Percentiles rank a stretch among this genome's conserved stretches.
Conservation (phyloP, 2,888 invertebrate species). For the Drosophila birchii region DNA sequence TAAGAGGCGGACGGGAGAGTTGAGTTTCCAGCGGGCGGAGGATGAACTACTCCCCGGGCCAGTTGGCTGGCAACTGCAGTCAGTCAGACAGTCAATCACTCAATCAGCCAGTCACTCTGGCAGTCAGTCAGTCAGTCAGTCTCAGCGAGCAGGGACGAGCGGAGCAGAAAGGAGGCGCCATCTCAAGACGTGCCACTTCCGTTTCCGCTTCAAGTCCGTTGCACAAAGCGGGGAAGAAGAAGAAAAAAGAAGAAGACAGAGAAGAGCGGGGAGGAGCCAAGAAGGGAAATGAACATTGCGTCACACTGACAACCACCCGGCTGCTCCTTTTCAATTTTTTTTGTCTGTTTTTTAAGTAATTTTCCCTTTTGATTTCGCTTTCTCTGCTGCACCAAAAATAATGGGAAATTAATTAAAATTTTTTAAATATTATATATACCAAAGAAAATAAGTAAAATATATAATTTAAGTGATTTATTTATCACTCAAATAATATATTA, state of each 20-base stretch:
- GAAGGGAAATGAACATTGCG: slow-evolving; percentile 66
- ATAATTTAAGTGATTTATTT: background rate
- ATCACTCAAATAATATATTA: background rate
- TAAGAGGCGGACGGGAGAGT: slow-evolving; percentile 35
- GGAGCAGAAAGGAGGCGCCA: slow-evolving; percentile 30
- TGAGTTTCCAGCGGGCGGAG: slow-evolving; percentile 5
- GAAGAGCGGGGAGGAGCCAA: background rate
- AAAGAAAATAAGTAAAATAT: background rate
- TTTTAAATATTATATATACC: background rate
- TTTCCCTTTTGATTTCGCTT: slow-evolving; percentile 52
- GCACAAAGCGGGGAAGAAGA: slow-evolving; percentile 11
- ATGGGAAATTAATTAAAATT: background rate
- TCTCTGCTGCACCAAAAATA: slow-evolving; percentile 25
- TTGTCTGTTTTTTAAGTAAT: slow-evolving; percentile 46
- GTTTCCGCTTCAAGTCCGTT: slow-evolving; percentile 66
- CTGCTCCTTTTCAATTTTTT: slow-evolving; percentile 1
- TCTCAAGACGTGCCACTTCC: slow-evolving; percentile 75
- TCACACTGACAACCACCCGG: slow-evolving; percentile 63
- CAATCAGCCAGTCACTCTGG: slow-evolving; percentile 48
- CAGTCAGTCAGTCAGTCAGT: slow-evolving; percentile 58
- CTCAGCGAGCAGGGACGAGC: slow-evolving; percentile 16
- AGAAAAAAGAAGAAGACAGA: background rate
- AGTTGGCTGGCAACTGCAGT: slow-evolving; percentile 44
- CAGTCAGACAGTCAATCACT: slow-evolving; percentile 29
- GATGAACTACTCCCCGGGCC: slow-evolving; percentile 18